Base-by-base conservation (phyloP, 2,888 invertebrate genomes). In the Lasioglossum malachurum region DNA sequence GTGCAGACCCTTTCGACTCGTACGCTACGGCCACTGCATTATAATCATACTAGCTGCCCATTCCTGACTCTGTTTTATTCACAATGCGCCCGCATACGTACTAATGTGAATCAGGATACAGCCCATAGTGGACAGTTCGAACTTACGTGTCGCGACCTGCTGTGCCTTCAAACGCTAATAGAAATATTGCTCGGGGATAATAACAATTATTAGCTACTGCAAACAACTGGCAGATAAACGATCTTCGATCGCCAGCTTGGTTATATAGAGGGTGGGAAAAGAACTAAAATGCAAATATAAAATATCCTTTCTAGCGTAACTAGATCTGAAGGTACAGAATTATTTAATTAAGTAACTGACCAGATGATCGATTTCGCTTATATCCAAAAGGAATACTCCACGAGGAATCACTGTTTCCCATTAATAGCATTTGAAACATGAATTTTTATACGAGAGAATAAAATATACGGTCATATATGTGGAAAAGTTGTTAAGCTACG, bases 21-120 rank as follows among this genome's bases (percentile, higher is more conserved):
- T 53, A 75, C 57, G 87, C 87, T 88, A 91, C 90, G 85, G 86
- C 57, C 84, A 84, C 86, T 89, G 91, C 90, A 91, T 91, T 90
- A 91, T 91, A 91, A 91, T 91, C 90, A 85, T 75, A 53, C 84
- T 76, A 53, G 75, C 74, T 75, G 78, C 78, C 81, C 79, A 75
- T 73, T 83, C 76, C 78, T 73, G 72, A 49, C 84, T 88, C 87
- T 87, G 69, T 87, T 91, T 91, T 88, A 89, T 90, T 89, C 89
- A 87, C 90, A 89, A 88, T 91, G 79, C 72, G 77, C 88, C 88
- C 90, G 86, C 87, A 88, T 87, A 86, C 83, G 88, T 76, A 85
- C 83, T 81, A 81, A 85, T 86, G 84, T 79, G 84, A 73, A 80
- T 84, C 84, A 69, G 72, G 46, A 75, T 75, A 77, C 83, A 73